A percentile compares a stretch with the other conserved stretches of the same genome.
Conservation (phyloP, 1,140 invertebrate genomes). For the Mesaphorura yosii region DNA sequence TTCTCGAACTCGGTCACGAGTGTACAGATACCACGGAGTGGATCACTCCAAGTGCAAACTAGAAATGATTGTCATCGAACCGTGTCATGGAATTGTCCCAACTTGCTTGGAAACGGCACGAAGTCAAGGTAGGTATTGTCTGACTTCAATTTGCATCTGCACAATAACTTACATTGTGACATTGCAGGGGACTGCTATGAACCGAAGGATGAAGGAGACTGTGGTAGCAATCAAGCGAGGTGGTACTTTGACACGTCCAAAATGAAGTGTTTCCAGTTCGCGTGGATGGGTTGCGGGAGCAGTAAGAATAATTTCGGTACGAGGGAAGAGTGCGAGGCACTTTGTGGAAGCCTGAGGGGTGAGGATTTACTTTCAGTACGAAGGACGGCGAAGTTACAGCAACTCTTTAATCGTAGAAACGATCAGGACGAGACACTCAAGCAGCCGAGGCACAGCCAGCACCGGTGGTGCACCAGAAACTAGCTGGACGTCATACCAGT, state of each 20-base stretch:
- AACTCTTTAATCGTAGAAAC: too few relatives aligned
- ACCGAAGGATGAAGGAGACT: slow-evolving; percentile 59
- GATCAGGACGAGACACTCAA: slow-evolving; percentile 3
- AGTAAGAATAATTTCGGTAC: slow-evolving; percentile 78
- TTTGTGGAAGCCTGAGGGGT: slow-evolving; percentile 41
- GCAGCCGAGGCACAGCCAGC: not conserved
- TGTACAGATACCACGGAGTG: slow-evolving; percentile 13
- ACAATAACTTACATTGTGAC: not conserved
- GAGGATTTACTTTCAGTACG: too few relatives aligned
- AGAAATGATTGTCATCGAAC: slow-evolving; percentile 33
- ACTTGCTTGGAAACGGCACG: slow-evolving; percentile 7
- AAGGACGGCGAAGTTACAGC: too few relatives aligned
- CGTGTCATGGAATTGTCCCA: slow-evolving; percentile 29
- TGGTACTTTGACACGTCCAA: slow-evolving; percentile 67
- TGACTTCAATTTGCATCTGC: not conserved
- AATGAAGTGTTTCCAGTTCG: slow-evolving; percentile 65
- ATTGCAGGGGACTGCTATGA: slow-evolving; percentile 62
- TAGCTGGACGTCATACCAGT: not conserved
- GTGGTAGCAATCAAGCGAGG: slow-evolving; percentile 63
- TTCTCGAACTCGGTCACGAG: slow-evolving; percentile 36
- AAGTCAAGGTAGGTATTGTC: slow-evolving; percentile 2
- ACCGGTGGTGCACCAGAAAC: not conserved
- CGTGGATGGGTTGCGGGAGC: slow-evolving; percentile 79
- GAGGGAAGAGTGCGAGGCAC: slow-evolving; percentile 58
- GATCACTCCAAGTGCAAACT: slow-evolving; percentile 32